A percentile compares a stretch with the other conserved stretches of the same genome.
Evolutionary conservation across 2,888 invertebrate species (phyloP).

Genomic region (Lochmaea crataegi): DNA sequence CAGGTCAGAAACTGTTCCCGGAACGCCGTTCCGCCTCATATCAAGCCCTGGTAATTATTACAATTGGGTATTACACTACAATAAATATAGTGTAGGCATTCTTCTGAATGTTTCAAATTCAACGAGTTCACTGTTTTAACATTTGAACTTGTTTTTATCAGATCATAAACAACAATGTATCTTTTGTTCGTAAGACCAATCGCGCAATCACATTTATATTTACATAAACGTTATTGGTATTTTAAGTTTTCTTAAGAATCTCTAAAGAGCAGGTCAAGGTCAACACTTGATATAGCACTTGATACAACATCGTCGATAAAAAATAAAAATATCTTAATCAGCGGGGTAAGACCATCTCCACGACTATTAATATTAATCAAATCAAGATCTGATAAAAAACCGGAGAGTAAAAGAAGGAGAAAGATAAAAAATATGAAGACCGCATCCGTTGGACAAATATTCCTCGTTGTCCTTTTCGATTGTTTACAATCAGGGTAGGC

Average conservation of each 20-base stretch:
- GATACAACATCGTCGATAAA: conserved; percentile 33
- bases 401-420: conserved; percentile 28
- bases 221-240: not conserved
- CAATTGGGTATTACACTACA: too few species aligned
- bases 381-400: conserved; percentile 50
- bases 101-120: not conserved
- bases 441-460: conserved; percentile 39
- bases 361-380: conserved; percentile 54
- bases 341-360: conserved; percentile 45
- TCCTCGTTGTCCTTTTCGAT: conserved; percentile 44
- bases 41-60: too few species aligned
- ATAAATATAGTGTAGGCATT: not conserved
- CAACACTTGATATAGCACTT: conserved; percentile 23
- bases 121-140: not conserved
- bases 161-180: not conserved
- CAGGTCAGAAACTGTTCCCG: too few species aligned
- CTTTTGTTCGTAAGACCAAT: not conserved
- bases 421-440: conserved; percentile 22
- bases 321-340: conserved; percentile 48
- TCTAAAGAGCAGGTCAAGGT: conserved; percentile 19
- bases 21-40: too few species aligned
- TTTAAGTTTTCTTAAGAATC: conserved; percentile 2
- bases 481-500: conserved; percentile 51
- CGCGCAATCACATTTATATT: not conserved
- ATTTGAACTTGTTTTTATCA: conserved; percentile 3